These are phyloP conservation scores for Panzeria rudis DNA, from an alignment of 2,888 invertebrate species.

Conservation along the genomic window DNA sequence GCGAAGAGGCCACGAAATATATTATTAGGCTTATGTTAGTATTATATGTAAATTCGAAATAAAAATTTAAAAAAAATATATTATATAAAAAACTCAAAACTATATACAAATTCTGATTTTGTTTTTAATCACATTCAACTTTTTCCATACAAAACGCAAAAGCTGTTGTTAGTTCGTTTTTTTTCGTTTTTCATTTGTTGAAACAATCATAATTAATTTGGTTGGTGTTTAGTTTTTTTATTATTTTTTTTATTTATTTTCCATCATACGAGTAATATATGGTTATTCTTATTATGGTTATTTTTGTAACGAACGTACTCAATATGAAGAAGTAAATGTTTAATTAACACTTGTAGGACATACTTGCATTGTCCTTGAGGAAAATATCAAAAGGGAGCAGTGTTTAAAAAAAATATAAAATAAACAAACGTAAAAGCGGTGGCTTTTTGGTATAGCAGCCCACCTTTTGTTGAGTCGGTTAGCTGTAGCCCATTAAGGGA, in stretches of 20 bases:
- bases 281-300: constrained; percentile 49
- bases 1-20: constrained; percentile 16
- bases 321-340: constrained; percentile 56
- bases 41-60: constrained; percentile 35
- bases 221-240: constrained; percentile 48
- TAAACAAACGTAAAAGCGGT: constrained; percentile 66
- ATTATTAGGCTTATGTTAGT: constrained; percentile 60
- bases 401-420: constrained; percentile 41
- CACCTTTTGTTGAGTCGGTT: constrained; percentile 66
- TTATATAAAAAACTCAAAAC: constrained; percentile 39
- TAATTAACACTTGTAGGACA: constrained; percentile 60
- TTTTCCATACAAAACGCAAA: constrained; percentile 61
- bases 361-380: constrained; percentile 64
- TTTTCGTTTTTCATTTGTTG: constrained; percentile 31
- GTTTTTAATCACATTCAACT: constrained; percentile 58
- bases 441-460: constrained; percentile 64
- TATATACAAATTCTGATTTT: constrained; percentile 58
- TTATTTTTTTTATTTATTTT: constrained; percentile 4
- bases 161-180: constrained; percentile 57
- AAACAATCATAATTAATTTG: constrained; percentile 38
- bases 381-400: constrained; percentile 60
- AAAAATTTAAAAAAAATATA: constrained; percentile 43
- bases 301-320: constrained; percentile 52
- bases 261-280: constrained; percentile 25
- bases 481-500: constrained; percentile 75